Conservation (phyloP, 2,797 vertebrate genomes). For the Myioborus melanocephalus region DNA sequence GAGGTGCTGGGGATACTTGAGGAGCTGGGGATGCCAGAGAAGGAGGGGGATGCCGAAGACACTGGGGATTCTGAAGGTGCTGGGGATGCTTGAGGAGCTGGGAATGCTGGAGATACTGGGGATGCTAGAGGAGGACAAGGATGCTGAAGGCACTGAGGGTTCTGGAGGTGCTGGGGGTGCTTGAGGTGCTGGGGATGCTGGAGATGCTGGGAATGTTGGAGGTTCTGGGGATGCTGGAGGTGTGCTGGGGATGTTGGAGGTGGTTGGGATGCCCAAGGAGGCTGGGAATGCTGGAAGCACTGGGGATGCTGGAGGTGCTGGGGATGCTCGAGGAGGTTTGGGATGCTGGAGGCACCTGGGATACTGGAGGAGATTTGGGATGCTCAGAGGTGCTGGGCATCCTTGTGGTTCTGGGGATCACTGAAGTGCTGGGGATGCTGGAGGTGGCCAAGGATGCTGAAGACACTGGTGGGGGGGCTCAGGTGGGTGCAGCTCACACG, state of each 20-base stretch:
- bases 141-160: too few relatives aligned
- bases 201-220: rapidly evolving
- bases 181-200: not conserved
- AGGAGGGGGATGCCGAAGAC: not conserved
- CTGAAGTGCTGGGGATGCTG: not conserved
- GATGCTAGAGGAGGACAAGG: not conserved
- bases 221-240: too few relatives aligned
- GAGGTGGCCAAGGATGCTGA: not conserved
- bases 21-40: too few relatives aligned
- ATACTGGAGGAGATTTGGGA: not conserved
- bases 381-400: not conserved
- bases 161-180: not conserved
- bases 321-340: too few relatives aligned
- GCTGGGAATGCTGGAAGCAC: rapidly evolving
- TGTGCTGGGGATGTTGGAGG: too few relatives aligned
- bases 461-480: not conserved
- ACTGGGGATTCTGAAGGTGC: not conserved
- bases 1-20: too few relatives aligned
- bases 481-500: rapidly evolving
- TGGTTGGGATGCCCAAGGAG: not conserved
- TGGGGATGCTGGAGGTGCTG: not conserved
- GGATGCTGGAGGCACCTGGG: not conserved
- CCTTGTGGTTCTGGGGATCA: not conserved
- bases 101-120: not conserved
- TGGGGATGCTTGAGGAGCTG: too few relatives aligned